These are phyloP conservation scores for Nannoperca australis DNA, from an alignment of 2,797 vertebrate species.

Conservation along the genomic window DNA sequence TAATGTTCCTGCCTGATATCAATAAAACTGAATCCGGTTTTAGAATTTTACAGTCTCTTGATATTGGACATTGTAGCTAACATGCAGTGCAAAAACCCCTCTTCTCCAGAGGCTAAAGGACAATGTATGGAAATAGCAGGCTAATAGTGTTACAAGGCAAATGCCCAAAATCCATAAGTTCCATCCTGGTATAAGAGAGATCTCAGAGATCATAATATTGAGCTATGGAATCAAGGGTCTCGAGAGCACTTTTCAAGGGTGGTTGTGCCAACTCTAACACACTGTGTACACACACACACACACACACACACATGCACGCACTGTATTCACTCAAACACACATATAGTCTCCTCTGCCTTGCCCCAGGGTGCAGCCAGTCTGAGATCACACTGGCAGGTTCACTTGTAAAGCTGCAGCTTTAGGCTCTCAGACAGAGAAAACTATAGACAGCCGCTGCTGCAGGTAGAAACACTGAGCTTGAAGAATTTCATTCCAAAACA, in stretches of 20 bases:
- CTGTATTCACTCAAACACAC: constrained; percentile 62
- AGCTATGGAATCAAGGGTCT: constrained; percentile 84
- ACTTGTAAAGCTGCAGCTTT: constrained; percentile 85
- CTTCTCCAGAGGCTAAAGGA: constrained; percentile 54
- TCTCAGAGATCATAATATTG: constrained; percentile 77
- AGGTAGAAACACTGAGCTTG: constrained; percentile 75
- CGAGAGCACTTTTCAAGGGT: constrained; percentile 78
- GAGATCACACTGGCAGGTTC: constrained; percentile 86
- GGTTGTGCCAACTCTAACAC: constrained; percentile 82
- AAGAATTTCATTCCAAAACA: constrained; percentile 69
- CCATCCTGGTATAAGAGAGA: constrained; percentile 64
- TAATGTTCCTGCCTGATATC: constrained; percentile 21
- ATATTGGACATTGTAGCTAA: constrained; percentile 32
- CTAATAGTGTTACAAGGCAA: constrained; percentile 61
- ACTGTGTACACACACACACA: constrained; percentile 51
- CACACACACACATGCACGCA: constrained; percentile 48
- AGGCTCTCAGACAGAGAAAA: constrained; percentile 80
- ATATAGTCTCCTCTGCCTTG: constrained; percentile 81
- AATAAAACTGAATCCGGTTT: constrained; percentile 41
- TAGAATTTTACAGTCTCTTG: constrained; percentile 31
- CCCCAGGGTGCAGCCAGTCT: constrained; percentile 84
- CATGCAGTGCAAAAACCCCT: constrained; percentile 34
- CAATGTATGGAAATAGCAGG: constrained; percentile 72
- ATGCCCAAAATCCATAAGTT: constrained; percentile 72
- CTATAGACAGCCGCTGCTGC: constrained; percentile 77